Evolutionary conservation across 2,888 invertebrate species (phyloP), one percentile per base, ranked within the genome.

Genomic region (Serripes groenlandicus): DNA sequence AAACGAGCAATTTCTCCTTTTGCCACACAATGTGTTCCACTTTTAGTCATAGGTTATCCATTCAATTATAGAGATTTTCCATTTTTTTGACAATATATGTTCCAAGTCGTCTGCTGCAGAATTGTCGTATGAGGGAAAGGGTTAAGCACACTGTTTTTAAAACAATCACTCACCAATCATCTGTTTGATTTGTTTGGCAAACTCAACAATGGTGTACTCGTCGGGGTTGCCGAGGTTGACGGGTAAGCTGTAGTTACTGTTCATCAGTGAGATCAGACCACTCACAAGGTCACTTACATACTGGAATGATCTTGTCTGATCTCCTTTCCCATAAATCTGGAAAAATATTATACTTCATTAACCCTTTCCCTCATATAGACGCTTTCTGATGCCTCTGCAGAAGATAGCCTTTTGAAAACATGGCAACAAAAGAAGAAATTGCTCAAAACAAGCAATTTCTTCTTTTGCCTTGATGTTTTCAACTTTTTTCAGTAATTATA

Each of bases 171-270:
- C 84, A 95, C 95, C 95, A n/a, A 95, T 95, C 66, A 95, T 88
- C 56, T 95, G 91, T 74, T 93, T 93, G 60, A 96, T 96, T 49
- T 95, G 94, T n/a, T 89, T 88, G 15, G 96, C 96, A 90, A 96
- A 95, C 70, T 96, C 97, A 96, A 97, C 97, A 91, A 99, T 99
- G 1, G 98, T 98, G 94, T 99, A 98, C 95, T 99, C 99, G 58
- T 98, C 98, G 0, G 99, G 99, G 95, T 99, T 99, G 56, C 99
- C 99, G 83, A 99, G 95, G 95, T 99, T 99, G 1, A 99, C 97
- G 7, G 99, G 99, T 89, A 96, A 96, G 0, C 97, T 97, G 94
- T 98, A 99, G 95, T 98, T 98, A 23, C 98, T 97, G 77, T 97
- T 97, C 99, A 99, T 99, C 66, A 99, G 95, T 0, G 97, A 96